Conservation (phyloP, 2,113 vertebrate species). For the Paracanthobrama guichenoti region DNA sequence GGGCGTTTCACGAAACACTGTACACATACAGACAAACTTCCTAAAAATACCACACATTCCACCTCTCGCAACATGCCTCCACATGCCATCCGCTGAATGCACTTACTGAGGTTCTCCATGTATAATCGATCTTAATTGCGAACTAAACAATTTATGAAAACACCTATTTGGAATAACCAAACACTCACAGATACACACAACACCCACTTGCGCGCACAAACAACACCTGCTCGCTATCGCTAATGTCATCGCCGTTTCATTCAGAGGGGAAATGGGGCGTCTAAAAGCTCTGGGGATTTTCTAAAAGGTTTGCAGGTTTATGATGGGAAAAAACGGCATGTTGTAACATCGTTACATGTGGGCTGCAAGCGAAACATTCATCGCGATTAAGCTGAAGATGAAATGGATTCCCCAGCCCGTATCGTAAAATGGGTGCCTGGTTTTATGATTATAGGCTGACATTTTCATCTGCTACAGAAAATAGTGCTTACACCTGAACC, state of each 20-base stretch:
- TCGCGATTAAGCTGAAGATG: background rate
- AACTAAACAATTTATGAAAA: constrained; percentile 44
- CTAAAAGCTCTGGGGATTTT: constrained; percentile 28
- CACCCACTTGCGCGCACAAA: background rate
- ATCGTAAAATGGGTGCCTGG: background rate
- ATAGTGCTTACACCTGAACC: background rate
- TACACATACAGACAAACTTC: constrained; percentile 33
- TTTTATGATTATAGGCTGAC: constrained; percentile 30
- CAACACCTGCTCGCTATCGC: background rate
- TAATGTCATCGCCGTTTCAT: background rate
- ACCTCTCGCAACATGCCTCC: background rate
- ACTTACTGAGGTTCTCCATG: constrained; percentile 27
- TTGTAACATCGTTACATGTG: background rate
- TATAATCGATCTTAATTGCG: constrained; percentile 47
- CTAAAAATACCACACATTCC: constrained; percentile 46
- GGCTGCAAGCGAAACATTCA: background rate
- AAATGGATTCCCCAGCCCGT: background rate
- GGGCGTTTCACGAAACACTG: constrained; percentile 6
- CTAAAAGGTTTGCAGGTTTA: constrained; percentile 18
- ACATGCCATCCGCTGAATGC: constrained; percentile 40
- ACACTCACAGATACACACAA: constrained; percentile 17
- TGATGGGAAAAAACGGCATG: background rate
- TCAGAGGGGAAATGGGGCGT: background rate
- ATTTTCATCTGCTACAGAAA: background rate
- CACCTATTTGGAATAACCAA: background rate